Base-by-base conservation (phyloP, 2,888 invertebrate species). In the Laothoe populi region DNA sequence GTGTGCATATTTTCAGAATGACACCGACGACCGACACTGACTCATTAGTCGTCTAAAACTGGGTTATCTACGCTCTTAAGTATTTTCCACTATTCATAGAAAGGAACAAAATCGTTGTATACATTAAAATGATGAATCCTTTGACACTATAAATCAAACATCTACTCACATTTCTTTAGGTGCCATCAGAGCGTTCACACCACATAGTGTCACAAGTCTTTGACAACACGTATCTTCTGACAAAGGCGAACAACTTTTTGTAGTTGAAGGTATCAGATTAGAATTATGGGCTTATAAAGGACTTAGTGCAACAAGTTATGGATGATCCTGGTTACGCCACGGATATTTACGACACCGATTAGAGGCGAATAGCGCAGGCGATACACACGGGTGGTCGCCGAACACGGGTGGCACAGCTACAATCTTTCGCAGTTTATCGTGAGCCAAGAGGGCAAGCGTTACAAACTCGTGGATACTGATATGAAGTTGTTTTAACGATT, bases 291-390 rank as follows among this genome's bases (percentile, higher is more conserved):
- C 82, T 90, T 89, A 90, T 88, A 88, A 81, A 71, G 77, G 53
- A 82, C 80, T 86, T 84, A 82, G 66, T 64, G 73, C 71, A 70
- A 72, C 77, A 74, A 74, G 73, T 72, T 73, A 69, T 75, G 73
- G 82, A 82, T 87, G 83, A 90, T 88, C 87, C 82, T 73, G 68
- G 76, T 89, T 90, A 83, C 88, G 86, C 84, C 87, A 87, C 76
- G 66, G 73, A 81, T 85, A 87, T 90, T 91, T 88, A 90, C 79
- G 85, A 83, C 82, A 79, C 78, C 74, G 81, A 81, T 78, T 81
- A 80, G 64, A 64, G 46, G 63, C 53, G 58, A 44, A 75, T 38
- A 70, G 69, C 44, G 2, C 19, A 19, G 44, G 70, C 73, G 73
- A 71, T 63, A 64, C 79, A 75, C 83, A 82, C 84, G 83, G 91